Evolutionary conservation across 2,113 vertebrate species (phyloP), one percentile per base, ranked within the genome.

Genomic region (Rhynchomys soricoides): DNA sequence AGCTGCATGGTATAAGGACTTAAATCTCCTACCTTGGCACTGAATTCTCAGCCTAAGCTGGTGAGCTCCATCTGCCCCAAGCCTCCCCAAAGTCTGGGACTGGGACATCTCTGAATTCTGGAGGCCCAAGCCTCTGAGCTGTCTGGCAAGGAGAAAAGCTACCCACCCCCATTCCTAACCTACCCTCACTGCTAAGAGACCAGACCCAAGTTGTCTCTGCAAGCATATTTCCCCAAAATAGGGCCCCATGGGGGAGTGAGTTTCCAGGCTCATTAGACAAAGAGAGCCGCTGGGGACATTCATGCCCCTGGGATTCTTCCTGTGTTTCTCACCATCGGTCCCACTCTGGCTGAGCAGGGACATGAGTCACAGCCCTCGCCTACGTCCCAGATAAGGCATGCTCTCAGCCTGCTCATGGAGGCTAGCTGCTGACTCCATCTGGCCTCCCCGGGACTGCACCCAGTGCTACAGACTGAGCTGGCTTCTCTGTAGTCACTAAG

Each of bases 401-500:
- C 48, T 3, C 13, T 12, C 55, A n/a, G 24, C 24, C 22, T n/a
- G 15, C 40, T 43, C 50, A 13, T 31, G 5, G 31, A 0, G 12
- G 78, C 77, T 6, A 37, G 90, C 13, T 17, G 19, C 75, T 17
- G 43, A 5, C 40, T 59, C 34, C 8, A 1, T 21, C 1, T 2
- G 16, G 62, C 77, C 85, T 91, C 82, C 52, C 66, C 4, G 7
- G 70, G 90, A 40, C 43, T 64, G 75, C 17, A 43, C 29, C 48
- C 45, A 0, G 9, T 29, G 9, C 94, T 21, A 45, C 19, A 3
- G 22, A 89, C 45, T 0, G 3, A 4, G 19, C n/a, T 4, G 3
- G 77, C 0, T 0, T 40, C 74, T 2, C 0, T 13, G 43, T 7
- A 5, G 22, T 29, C 48, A 11, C 85, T 4, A 7, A 6, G 15